Percentiles rank a stretch among this genome's conserved stretches.
phyloP scores from a whole-genome alignment of 2,888 invertebrate genomes.

The Timema cristinae region DNA sequence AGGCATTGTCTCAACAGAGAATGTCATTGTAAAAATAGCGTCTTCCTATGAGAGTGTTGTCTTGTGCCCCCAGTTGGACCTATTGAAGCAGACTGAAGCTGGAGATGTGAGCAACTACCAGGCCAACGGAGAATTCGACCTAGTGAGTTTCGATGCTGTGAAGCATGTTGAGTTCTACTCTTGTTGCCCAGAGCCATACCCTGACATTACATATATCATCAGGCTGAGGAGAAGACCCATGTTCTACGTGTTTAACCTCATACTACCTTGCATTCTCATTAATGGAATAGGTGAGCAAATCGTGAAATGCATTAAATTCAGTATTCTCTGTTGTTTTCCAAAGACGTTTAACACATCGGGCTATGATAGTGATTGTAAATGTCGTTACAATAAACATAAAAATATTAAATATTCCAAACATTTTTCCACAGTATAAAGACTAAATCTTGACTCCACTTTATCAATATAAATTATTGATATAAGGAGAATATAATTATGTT shows the following conservation, averaged over 20 bases:
- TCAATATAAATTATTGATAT: too few relatives aligned
- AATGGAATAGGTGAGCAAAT: conserved; percentile 69
- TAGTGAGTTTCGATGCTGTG: conserved; percentile 70
- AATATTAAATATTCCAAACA: too few relatives aligned
- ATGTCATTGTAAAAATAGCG: too few relatives aligned
- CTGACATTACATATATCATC: conserved; percentile 79
- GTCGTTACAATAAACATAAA: too few relatives aligned
- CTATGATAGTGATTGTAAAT: too few relatives aligned
- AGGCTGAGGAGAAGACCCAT: conserved; percentile 70
- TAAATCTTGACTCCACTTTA: not conserved
- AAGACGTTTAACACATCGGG: too few relatives aligned
- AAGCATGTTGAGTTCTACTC: conserved; percentile 72
- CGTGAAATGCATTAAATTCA: not conserved
- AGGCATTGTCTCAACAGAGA: too few relatives aligned
- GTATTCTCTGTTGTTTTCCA: not conserved
- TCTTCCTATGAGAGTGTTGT: not conserved
- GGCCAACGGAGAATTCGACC: conserved; percentile 85
- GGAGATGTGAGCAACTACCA: conserved; percentile 87
- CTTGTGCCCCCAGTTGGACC: conserved; percentile 55
- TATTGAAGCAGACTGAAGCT: conserved; percentile 71
- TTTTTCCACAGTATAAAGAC: too few relatives aligned
- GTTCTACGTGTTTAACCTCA: conserved; percentile 83
- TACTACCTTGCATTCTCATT: conserved; percentile 78
- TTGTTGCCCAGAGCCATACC: conserved; percentile 78
- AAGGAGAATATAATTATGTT: not conserved